phyloP scores from a whole-genome alignment of 2,888 invertebrate species.

The Brachycybe producta region DNA sequence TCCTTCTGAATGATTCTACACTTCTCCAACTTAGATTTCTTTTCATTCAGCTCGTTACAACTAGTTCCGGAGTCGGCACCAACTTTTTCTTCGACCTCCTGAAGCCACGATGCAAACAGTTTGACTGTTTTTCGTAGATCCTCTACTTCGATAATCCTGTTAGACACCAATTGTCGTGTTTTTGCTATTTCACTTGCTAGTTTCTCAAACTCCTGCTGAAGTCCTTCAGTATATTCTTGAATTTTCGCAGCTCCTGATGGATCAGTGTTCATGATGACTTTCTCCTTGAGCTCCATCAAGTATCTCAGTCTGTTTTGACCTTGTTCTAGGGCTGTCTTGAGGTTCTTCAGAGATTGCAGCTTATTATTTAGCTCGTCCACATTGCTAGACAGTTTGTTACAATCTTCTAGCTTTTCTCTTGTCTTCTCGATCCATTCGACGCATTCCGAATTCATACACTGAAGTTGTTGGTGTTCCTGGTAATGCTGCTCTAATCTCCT shows the following conservation, averaged over 20 bases:
- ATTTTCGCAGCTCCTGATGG: conserved; percentile 75
- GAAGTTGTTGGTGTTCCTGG: conserved; percentile 84
- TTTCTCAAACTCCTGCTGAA: conserved; percentile 82
- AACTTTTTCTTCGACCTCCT: conserved; percentile 72
- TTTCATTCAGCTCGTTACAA: conserved; percentile 77
- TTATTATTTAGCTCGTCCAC: conserved; percentile 73
- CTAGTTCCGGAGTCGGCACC: conserved; percentile 53
- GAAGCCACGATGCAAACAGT: conserved; percentile 71
- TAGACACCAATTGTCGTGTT: conserved; percentile 57
- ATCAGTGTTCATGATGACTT: conserved; percentile 84
- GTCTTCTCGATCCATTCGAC: conserved; percentile 86
- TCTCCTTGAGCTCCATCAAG: conserved; percentile 78
- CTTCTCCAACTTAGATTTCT: conserved; percentile 76
- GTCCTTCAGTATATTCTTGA: conserved; percentile 75
- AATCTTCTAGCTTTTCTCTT: conserved; percentile 64
- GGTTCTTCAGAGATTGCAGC: conserved; percentile 68
- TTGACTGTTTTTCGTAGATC: conserved; percentile 65
- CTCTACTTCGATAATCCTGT: conserved; percentile 63
- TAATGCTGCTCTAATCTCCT: conserved; percentile 68
- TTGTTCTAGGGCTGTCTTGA: conserved; percentile 82
- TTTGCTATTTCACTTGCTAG: conserved; percentile 60
- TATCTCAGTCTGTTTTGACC: conserved; percentile 72
- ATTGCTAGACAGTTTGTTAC: conserved; percentile 64
- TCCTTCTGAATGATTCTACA: conserved; percentile 70
- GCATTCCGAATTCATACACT: conserved; percentile 81